These are phyloP conservation scores for Tretioscincus oriximinensis DNA, from an alignment of 2,113 vertebrate genomes.

Conservation along the genomic window DNA sequence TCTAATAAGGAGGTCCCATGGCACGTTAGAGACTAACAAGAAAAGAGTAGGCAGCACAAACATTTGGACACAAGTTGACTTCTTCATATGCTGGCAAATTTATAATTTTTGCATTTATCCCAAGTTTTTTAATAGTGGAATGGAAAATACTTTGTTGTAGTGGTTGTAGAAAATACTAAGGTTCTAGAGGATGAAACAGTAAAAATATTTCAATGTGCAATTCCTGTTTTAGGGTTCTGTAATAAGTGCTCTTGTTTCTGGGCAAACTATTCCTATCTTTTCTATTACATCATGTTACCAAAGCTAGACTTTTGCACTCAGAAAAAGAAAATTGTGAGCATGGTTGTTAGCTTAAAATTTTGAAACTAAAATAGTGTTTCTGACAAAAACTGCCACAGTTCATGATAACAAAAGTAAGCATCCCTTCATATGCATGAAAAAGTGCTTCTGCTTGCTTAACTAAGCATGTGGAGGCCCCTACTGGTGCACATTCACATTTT, in stretches of 20 bases:
- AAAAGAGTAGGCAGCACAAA: too few relatives aligned
- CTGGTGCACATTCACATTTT: slow-evolving; percentile 20
- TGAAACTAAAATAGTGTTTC: neutral
- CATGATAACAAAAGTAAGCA: neutral
- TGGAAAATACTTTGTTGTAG: neutral
- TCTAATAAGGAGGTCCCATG: too few relatives aligned
- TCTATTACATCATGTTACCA: neutral
- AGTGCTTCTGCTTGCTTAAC: neutral
- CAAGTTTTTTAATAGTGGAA: neutral
- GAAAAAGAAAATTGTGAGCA: neutral
- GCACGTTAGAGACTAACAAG: too few relatives aligned
- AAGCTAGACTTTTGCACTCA: neutral
- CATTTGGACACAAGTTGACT: too few relatives aligned
- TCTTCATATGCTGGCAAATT: neutral
- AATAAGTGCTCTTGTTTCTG: neutral
- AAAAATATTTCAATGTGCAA: neutral
- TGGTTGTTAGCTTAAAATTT: neutral
- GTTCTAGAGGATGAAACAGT: too few relatives aligned
- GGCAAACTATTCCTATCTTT: neutral
- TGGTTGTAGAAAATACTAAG: too few relatives aligned
- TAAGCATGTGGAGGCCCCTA: slow-evolving; percentile 15
- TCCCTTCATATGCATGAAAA: neutral
- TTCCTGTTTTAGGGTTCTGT: neutral
- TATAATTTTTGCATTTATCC: neutral
- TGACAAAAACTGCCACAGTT: neutral